Evolutionary conservation across 2,797 vertebrate genomes (phyloP), one percentile per base, ranked within the genome.

Genomic region (Enteromius argenteus): DNA sequence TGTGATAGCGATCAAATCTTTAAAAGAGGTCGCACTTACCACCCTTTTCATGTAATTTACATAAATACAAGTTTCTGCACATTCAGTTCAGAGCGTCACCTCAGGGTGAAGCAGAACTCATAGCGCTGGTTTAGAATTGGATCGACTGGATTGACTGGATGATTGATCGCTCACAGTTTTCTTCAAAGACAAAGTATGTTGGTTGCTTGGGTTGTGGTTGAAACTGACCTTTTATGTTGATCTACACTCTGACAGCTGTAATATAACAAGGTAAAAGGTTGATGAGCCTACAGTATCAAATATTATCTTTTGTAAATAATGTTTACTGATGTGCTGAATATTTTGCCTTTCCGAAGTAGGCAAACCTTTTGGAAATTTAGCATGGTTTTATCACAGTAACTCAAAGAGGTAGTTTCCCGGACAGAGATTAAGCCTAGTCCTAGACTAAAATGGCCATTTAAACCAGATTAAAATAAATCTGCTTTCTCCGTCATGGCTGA

Each of bases 11-110:
- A 51, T 64, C 58, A 53, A n/a, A 56, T 83, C 62, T 67, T 67
- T 15, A 73, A 51, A 76, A 79, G 15, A 39, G 39, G 44, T 30
- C 53, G 35, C 23, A 21, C 39, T 46, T 78, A 10, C 8, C 49
- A 21, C 66, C 11, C 8, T 78, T 72, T 82, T 81, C 71, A 1
- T 75, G 85, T 75, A 14, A 67, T 73, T 80, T 71, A 68, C 66
- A 66, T 79, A 81, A 87, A 66, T 32, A 86, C 68, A 64, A 76
- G 86, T 62, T 87, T 88, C 73, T 53, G 32, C 77, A 71, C 60
- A 64, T 85, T 79, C 44, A 79, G 51, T 81, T 77, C 53, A 83
- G 39, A 75, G 51, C 11, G 5, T 64, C 66, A 23, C 86, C 71
- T 81, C 71, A 62, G 86, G 86, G 84, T 71, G 42, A 17, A 35